These are phyloP conservation scores for Listrodromus nycthemerus DNA, from an alignment of 2,888 invertebrate species.

Conservation along the genomic window DNA sequence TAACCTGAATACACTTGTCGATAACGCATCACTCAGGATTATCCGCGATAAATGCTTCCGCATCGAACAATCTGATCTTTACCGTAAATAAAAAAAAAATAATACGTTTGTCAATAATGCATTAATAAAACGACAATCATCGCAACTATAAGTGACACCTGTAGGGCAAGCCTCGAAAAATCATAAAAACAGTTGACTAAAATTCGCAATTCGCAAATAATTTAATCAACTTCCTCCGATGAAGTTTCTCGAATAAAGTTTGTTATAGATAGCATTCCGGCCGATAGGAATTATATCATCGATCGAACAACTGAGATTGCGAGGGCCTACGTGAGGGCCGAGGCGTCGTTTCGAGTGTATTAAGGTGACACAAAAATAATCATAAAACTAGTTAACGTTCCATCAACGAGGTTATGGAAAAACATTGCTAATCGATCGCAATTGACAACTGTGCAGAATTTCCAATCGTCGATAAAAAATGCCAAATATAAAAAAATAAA, in stretches of 20 bases:
- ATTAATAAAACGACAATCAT: too few relatives aligned
- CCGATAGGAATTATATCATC: constrained; percentile 56
- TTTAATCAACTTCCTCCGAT: too few relatives aligned
- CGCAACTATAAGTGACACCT: too few relatives aligned
- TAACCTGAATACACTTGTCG: too few relatives aligned
- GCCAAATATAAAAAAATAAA: background rate
- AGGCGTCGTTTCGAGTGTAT: background rate
- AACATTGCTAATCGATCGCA: background rate
- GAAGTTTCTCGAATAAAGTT: background rate
- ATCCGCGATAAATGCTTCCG: too few relatives aligned
- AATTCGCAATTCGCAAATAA: too few relatives aligned
- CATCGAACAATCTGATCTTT: too few relatives aligned
- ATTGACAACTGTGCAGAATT: background rate
- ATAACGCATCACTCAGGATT: too few relatives aligned
- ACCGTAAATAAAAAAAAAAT: too few relatives aligned
- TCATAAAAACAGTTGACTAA: too few relatives aligned
- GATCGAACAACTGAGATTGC: constrained; percentile 47
- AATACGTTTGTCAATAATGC: too few relatives aligned
- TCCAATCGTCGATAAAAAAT: background rate
- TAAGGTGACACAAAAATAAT: background rate
- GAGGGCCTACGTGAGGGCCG: constrained; percentile 33
- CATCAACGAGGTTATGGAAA: background rate
- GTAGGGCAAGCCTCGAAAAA: too few relatives aligned
- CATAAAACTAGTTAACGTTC: background rate
- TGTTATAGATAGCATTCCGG: background rate